Conservation (phyloP, 2,113 vertebrate genomes). For the Odobenus rosmarus region DNA sequence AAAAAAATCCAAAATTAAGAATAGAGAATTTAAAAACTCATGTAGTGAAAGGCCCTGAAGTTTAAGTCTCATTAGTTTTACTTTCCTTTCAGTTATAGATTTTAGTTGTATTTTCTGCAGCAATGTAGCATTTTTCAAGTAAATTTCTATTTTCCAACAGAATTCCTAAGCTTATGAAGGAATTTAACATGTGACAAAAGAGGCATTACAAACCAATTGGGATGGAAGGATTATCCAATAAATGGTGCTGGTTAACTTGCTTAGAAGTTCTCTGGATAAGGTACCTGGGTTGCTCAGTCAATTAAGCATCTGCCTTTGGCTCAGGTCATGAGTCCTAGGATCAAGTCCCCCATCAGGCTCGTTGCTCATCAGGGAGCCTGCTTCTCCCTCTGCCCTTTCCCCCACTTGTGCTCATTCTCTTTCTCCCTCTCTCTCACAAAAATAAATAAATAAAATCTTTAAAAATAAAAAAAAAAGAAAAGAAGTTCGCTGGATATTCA, state of each 20-base stretch:
- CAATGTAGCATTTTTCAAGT: conserved; percentile 9
- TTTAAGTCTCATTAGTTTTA: not conserved
- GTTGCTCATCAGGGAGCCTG: no score
- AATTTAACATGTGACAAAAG: not conserved
- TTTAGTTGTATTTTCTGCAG: not conserved
- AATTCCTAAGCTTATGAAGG: conserved; percentile 6
- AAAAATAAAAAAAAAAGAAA: no score
- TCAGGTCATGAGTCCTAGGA: no score
- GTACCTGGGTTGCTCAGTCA: no score
- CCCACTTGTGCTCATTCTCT: no score
- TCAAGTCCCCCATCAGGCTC: no score
- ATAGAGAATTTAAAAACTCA: not conserved
- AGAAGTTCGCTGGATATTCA: conserved; percentile 14
- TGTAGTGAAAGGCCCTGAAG: not conserved
- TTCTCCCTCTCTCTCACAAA: no score
- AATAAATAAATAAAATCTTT: no score
- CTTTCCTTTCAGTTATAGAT: not conserved
- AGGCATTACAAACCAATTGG: not conserved
- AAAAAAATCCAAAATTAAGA: not conserved
- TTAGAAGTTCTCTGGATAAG: conserved; percentile 5
- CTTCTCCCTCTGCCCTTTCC: no score
- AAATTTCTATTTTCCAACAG: conserved; percentile 34
- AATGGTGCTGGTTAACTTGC: not conserved
- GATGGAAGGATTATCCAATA: not conserved
- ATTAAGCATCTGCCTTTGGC: no score